Evolutionary conservation across 2,888 invertebrate species (phyloP), one percentile per base, ranked within the genome.

Genomic region (Dioctria rufipes): DNA sequence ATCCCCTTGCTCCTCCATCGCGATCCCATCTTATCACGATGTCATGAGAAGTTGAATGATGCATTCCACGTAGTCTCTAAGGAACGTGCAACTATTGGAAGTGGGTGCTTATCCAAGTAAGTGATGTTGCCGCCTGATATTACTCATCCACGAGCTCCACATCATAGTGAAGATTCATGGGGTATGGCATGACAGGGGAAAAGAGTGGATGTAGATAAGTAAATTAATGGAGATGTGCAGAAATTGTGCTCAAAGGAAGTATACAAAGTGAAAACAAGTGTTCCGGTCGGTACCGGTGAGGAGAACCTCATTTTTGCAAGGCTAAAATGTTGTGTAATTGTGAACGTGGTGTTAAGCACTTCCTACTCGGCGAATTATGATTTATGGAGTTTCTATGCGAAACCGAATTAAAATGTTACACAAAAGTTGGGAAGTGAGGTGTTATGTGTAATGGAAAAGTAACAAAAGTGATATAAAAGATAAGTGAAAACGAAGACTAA

Each of bases 101-200:
- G 77, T 77, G 63, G 77, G 61, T 63, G 77, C 77, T 77, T 63
- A 77, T 63, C 46, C 63, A 63, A 39, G 49, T n/a, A 77, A 77
- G 77, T 77, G 77, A 61, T 77, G 77, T 77, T 77, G 63, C 77
- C 63, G 77, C 61, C 61, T 63, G 77, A 63, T 63, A 77, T 77
- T 77, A 77, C 77, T 63, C 77, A 61, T 25, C 54, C 63, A 63
- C 9, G 58, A 58, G 51, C 66, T 66, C 37, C 69, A 69, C 37
- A 46, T 37, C 51, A 51, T 3, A 43, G 5, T 2, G 42, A 63
- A 37, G n/a, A 25, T 25, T 25, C 25, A 25, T 2, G 25, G 25
- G 25, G 25, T 25, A 25, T 8, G 63, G 40, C 8, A 39, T 39
- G 13, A 42, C 43, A 6, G 4, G 43, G 39, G 43, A 60, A 8